phyloP scores from a whole-genome alignment of 1,140 invertebrate species.

The Zaprionus inermis region DNA sequence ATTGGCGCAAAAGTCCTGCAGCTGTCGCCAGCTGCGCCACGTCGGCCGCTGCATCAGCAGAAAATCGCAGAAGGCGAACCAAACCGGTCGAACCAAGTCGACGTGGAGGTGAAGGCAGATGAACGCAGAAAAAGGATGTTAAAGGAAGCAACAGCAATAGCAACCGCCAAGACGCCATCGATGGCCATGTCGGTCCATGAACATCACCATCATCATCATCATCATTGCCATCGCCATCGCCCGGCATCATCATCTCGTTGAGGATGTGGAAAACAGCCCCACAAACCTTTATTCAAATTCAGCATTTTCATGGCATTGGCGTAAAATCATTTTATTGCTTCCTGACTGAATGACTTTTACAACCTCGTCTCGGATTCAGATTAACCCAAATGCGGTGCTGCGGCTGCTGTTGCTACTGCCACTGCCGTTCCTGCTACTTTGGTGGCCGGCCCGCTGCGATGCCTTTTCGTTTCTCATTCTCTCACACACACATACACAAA shows the following conservation, averaged over 20 bases:
- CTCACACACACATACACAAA: slow-evolving; percentile 3
- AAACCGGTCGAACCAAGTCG: background rate
- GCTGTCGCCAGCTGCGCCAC: slow-evolving; percentile 72
- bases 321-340: slow-evolving; percentile 83
- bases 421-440: slow-evolving; percentile 33
- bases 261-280: slow-evolving; percentile 44
- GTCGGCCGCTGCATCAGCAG: slow-evolving; percentile 73
- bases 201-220: background rate
- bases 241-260: slow-evolving; percentile 16
- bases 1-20: slow-evolving; percentile 63
- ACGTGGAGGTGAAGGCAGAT: background rate
- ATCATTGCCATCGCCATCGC: slow-evolving; percentile 15
- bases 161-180: slow-evolving; percentile 64
- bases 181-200: slow-evolving; percentile 42
- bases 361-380: slow-evolving; percentile 73
- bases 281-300: slow-evolving; percentile 79
- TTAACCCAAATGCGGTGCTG: slow-evolving; percentile 69
- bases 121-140: slow-evolving; percentile 8
- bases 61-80: slow-evolving; percentile 40
- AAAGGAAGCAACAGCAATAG: slow-evolving; percentile 36
- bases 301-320: slow-evolving; percentile 80
- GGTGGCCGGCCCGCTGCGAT: slow-evolving; percentile 2
- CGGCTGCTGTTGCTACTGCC: slow-evolving; percentile 15
- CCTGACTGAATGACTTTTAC: slow-evolving; percentile 81
- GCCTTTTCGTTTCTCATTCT: slow-evolving; percentile 10